Conservation (phyloP, 2,797 vertebrate species). For the Neosalanx taihuensis region DNA sequence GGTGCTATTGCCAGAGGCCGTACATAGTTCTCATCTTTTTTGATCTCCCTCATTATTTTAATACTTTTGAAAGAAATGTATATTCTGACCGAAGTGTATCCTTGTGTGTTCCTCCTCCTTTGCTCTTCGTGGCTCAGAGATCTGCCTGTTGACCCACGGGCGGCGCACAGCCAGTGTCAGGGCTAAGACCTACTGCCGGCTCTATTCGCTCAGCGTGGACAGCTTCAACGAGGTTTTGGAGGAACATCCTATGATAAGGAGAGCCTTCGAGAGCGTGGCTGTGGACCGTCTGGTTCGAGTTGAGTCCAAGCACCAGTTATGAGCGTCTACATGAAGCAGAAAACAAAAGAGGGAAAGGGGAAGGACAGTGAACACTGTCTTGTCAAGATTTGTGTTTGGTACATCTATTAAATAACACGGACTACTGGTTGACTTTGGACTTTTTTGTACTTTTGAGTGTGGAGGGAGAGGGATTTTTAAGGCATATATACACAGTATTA, state of each 20-base stretch:
- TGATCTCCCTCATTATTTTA: background rate
- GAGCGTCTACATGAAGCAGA: constrained; percentile 17
- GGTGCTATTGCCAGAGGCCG: background rate
- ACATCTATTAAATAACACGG: background rate
- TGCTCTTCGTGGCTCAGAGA: constrained; percentile 72
- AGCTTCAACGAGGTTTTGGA: constrained; percentile 94
- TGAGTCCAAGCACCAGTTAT: constrained; percentile 64
- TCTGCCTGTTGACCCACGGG: constrained; percentile 90
- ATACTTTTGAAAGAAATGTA: background rate
- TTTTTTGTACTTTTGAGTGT: background rate
- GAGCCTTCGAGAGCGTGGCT: constrained; percentile 91
- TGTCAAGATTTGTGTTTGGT: constrained; percentile 18
- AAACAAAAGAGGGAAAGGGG: constrained; percentile 3
- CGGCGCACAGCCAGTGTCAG: constrained; percentile 87
- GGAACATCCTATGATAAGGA: constrained; percentile 93
- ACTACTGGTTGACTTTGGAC: background rate
- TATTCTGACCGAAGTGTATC: background rate
- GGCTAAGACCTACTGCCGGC: constrained; percentile 92
- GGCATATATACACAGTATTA: background rate
- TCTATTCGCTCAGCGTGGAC: constrained; percentile 91
- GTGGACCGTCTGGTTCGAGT: constrained; percentile 86
- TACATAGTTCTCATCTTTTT: background rate
- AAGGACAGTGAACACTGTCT: constrained; percentile 10
- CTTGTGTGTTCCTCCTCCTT: background rate
- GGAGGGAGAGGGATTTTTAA: too few relatives aligned